Evolutionary conservation across 2,888 invertebrate genomes (phyloP).

Genomic region (Phoronis australis): DNA sequence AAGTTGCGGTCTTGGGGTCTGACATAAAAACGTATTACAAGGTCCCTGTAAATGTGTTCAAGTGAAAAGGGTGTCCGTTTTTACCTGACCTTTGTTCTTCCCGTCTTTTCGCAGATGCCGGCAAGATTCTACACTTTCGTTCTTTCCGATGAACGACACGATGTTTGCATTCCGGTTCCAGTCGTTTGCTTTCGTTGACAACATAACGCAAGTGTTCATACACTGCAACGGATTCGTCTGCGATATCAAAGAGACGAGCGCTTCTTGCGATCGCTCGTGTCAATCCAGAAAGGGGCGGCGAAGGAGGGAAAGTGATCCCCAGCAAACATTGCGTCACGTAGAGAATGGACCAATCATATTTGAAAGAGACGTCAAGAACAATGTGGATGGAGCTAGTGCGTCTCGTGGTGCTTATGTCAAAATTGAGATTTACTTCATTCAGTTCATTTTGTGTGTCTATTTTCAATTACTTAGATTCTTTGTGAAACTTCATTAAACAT

Average conservation of each 20-base stretch:
- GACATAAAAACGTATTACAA: not conserved
- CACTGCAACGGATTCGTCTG: slow-evolving; percentile 41
- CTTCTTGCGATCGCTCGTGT: slow-evolving; percentile 33
- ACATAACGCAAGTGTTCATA: slow-evolving; percentile 22
- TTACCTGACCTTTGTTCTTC: not conserved
- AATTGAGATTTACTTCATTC: too few species aligned
- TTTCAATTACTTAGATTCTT: too few species aligned
- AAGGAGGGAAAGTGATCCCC: too few species aligned
- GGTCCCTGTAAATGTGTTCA: not conserved
- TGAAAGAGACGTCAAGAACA: too few species aligned
- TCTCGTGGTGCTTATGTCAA: too few species aligned
- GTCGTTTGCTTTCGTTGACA: slow-evolving; percentile 31
- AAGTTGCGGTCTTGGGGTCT: too few species aligned
- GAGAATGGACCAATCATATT: too few species aligned
- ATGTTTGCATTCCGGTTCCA: slow-evolving; percentile 32
- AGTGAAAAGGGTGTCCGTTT: too few species aligned
- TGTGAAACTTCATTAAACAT: too few species aligned
- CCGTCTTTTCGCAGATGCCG: slow-evolving; percentile 21
- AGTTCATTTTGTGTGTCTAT: too few species aligned
- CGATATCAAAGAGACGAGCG: slow-evolving; percentile 20
- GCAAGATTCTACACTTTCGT: slow-evolving; percentile 23
- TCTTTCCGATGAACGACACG: slow-evolving; percentile 30
- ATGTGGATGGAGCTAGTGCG: too few species aligned
- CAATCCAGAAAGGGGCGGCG: not conserved
- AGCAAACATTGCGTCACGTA: too few species aligned